Evolutionary conservation across 2,888 invertebrate genomes (phyloP), one percentile per base, ranked within the genome.

Genomic region (Tridacna gigas): DNA sequence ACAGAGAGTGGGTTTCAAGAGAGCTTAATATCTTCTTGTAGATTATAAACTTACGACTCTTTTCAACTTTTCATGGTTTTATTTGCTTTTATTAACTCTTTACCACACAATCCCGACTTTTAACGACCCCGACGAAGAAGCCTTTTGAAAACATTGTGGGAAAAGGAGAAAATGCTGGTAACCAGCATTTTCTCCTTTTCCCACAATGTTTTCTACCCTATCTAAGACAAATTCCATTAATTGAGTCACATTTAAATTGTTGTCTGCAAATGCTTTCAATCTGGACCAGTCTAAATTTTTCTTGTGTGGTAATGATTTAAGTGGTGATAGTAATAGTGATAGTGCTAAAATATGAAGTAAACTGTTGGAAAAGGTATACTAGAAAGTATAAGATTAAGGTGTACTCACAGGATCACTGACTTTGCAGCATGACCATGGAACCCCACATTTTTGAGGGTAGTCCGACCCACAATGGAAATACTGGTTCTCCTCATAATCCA

Each of bases 391-490:
- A 37, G 7, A 37, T 7, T 37, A 20, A 9, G 56, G 9, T 25
- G 48, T 37, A 15, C 77, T 83, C 80, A 89, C 89, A 77, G 25
- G 28, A 66, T 79, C 71, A 26, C 60, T 73, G 48, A 81, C 81
- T 78, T 48, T 88, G 94, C 97, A 97, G 93, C 97, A 97, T 0
- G 97, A 97, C 92, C 96, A 96, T 0, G 97, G 97, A 12, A 97
- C 97, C 94, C 96, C 96, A 86, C 93, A 93, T 22, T 81, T 85
- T 74, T 88, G 84, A 7, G 82, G 79, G 37, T 80, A 83, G 3
- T 74, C 76, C 0, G 90, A 89, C 22, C 79, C 80, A 85, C 93
- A 92, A 11, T 79, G 67, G 76, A 84, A 92, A 60, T 89, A 86
- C 13, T 77, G 74, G 89, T 96, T 96, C 91, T 96, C 96, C 79